A percentile compares a stretch with the other conserved stretches of the same genome.
phyloP scores from a whole-genome alignment of 2,888 invertebrate species.

The Drosophila neoperkinsi region DNA sequence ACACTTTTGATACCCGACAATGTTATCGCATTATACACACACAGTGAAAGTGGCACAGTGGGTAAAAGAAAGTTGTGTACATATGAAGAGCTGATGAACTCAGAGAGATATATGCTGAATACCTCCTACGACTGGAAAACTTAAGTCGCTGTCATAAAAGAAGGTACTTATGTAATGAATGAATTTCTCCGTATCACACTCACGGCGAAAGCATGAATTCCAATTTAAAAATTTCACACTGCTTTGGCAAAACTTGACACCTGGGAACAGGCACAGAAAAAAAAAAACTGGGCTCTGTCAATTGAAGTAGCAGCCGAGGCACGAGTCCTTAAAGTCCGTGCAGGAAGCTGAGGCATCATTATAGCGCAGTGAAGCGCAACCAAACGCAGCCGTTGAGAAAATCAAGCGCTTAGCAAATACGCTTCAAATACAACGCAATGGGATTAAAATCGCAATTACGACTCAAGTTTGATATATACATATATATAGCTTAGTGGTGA shows the following conservation, averaged over 20 bases:
- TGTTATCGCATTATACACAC: constrained; percentile 46
- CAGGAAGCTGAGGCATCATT: constrained; percentile 53
- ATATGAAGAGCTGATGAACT: background rate
- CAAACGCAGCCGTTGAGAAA: constrained; percentile 57
- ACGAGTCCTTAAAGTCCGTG: constrained; percentile 22
- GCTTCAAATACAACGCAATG: constrained; percentile 65
- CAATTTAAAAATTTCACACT: constrained; percentile 18
- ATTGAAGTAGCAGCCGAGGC: constrained; percentile 41
- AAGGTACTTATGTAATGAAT: background rate
- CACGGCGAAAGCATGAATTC: background rate
- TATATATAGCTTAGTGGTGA: constrained; percentile 2
- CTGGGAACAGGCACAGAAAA: constrained; percentile 6
- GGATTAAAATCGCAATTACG: constrained; percentile 70
- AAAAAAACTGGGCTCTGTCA: constrained; percentile 24
- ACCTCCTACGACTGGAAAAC: background rate
- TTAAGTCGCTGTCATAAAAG: background rate
- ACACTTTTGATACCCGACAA: constrained; percentile 13
- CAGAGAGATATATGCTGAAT: background rate
- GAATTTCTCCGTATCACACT: background rate
- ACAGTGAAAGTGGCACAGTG: constrained; percentile 41
- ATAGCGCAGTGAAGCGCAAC: constrained; percentile 48
- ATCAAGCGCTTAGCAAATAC: constrained; percentile 54
- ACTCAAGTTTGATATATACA: background rate
- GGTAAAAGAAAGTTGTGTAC: background rate
- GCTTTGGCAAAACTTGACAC: constrained; percentile 16